These are phyloP conservation scores for Knipowitschia caucasica DNA, from an alignment of 2,797 vertebrate genomes.

Conservation along the genomic window DNA sequence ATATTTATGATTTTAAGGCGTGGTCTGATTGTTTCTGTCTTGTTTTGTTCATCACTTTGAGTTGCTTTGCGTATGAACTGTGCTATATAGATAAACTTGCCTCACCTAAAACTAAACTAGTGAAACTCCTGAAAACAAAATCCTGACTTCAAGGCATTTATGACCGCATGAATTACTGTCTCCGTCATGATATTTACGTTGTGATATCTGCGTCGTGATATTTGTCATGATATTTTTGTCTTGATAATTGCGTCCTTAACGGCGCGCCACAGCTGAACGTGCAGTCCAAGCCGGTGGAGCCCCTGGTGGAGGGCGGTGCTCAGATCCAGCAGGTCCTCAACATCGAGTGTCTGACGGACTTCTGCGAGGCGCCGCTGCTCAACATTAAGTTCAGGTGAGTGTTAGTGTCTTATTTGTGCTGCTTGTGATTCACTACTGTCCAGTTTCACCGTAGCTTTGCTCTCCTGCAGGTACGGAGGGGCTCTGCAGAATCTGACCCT, in stretches of 20 bases:
- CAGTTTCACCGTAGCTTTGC: background rate
- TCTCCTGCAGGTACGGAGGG: conserved; percentile 81
- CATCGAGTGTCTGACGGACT: conserved; percentile 89
- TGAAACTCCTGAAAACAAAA: no score
- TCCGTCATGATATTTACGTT: no score
- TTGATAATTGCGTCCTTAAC: conserved; percentile 71
- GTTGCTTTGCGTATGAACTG: no score
- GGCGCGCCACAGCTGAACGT: conserved; percentile 82
- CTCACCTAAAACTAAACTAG: no score
- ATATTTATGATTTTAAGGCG: no score
- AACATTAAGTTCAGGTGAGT: conserved; percentile 88
- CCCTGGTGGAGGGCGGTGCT: conserved; percentile 87
- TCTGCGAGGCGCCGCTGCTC: conserved; percentile 81
- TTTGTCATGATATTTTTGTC: background rate
- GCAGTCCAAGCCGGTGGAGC: conserved; percentile 87
- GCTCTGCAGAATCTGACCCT: conserved; percentile 86
- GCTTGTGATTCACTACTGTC: no score
- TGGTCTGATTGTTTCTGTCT: no score
- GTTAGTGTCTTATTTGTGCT: background rate
- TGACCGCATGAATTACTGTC: no score
- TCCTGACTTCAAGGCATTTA: no score
- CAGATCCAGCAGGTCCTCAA: conserved; percentile 94
- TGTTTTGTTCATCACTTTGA: no score
- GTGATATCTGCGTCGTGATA: no score
- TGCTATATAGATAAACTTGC: no score